Percentiles rank a stretch among this genome's conserved stretches.
Evolutionary conservation across 2,113 vertebrate genomes (phyloP).

Genomic region (Eulemur macaco): DNA sequence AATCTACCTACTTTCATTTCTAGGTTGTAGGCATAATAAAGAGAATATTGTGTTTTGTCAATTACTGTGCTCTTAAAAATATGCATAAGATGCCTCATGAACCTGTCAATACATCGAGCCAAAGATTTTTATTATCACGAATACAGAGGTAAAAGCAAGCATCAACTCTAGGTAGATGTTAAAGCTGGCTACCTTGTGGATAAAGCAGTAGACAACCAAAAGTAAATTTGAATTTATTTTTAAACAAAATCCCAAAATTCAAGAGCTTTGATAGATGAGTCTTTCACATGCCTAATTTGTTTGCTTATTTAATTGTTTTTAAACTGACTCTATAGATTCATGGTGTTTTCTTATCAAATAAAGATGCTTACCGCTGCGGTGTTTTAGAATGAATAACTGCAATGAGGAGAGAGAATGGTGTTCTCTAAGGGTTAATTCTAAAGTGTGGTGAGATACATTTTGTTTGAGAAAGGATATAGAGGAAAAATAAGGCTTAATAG

Average conservation of each 20-base stretch:
- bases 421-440: background rate
- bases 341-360: slow-evolving; percentile 8
- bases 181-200: background rate
- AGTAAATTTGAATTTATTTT: background rate
- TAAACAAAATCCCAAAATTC: background rate
- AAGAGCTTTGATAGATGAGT: background rate
- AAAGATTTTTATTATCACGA: background rate
- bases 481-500: background rate
- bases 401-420: background rate
- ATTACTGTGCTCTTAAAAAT: background rate
- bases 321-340: background rate
- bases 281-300: background rate
- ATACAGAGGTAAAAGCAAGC: background rate
- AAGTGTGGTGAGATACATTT: background rate
- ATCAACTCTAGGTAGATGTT: background rate
- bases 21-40: background rate
- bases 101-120: too few relatives aligned
- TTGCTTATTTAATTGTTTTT: background rate
- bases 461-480: background rate
- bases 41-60: background rate
- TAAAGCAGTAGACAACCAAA: background rate
- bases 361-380: background rate
- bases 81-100: background rate
- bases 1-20: background rate
- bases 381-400: background rate